Conservation (phyloP, 1,140 invertebrate genomes). For the Trichonephila inaurata region DNA sequence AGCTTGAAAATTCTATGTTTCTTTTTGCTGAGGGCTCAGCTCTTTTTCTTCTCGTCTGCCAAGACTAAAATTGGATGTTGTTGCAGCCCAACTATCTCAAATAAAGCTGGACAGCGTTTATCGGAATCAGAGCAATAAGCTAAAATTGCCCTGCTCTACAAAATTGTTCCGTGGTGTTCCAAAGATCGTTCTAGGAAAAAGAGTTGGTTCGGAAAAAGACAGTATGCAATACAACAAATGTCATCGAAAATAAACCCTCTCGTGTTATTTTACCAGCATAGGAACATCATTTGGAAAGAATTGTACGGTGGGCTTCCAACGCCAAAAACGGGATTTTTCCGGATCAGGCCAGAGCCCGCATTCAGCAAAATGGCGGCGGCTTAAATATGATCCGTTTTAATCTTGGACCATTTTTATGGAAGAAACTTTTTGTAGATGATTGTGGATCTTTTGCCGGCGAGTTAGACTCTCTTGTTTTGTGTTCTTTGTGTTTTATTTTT, state of each 20-base stretch:
- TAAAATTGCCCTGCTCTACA: conserved; percentile 60
- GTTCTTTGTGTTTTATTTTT: not conserved
- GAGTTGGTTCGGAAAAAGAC: conserved; percentile 26
- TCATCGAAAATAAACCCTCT: conserved; percentile 66
- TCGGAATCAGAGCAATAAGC: conserved; percentile 60
- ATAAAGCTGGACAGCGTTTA: conserved; percentile 52
- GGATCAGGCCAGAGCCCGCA: conserved; percentile 33
- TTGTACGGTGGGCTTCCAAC: conserved; percentile 26
- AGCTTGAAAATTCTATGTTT: not conserved
- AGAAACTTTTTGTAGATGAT: conserved; percentile 59
- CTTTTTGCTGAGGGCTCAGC: not conserved
- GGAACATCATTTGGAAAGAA: conserved; percentile 67
- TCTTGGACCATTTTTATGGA: conserved; percentile 54
- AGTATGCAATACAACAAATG: conserved; percentile 65
- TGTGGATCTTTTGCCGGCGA: conserved; percentile 49
- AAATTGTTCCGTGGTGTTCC: conserved; percentile 29
- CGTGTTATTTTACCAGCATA: conserved; percentile 65
- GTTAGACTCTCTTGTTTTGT: not conserved
- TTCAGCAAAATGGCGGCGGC: conserved; percentile 61
- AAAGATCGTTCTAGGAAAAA: conserved; percentile 1
- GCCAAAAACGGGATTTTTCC: conserved; percentile 20
- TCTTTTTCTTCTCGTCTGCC: not conserved
- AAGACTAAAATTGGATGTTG: conserved; percentile 5
- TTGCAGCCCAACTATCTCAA: conserved; percentile 10
- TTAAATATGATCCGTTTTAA: conserved; percentile 76